Evolutionary conservation across 2,888 invertebrate species (phyloP).

Genomic region (Amphipyra tragopoginis): DNA sequence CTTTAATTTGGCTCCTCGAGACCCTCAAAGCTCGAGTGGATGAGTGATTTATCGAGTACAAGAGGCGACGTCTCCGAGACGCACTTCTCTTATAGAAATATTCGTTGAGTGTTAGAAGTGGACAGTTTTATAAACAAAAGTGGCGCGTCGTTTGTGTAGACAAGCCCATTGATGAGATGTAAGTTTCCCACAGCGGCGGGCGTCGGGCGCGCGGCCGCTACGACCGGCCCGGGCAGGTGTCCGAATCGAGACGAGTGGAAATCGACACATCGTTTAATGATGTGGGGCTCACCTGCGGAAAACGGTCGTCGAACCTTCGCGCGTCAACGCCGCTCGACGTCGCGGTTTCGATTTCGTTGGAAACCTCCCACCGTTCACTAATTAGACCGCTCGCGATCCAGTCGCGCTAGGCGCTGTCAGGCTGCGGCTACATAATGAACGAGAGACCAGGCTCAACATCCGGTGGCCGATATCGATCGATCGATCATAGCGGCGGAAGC

Average conservation of each 20-base stretch:
- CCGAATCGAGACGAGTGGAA: constrained; percentile 73
- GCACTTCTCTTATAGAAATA: constrained; percentile 76
- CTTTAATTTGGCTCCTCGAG: constrained; percentile 59
- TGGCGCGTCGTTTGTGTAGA: constrained; percentile 76
- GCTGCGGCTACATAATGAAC: constrained; percentile 67
- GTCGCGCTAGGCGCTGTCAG: constrained; percentile 68
- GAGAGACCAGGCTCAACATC: constrained; percentile 68
- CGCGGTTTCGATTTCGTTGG: constrained; percentile 78
- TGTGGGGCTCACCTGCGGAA: constrained; percentile 73
- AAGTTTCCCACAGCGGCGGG: constrained; percentile 82
- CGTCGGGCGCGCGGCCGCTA: constrained; percentile 52
- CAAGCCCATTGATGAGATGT: constrained; percentile 82
- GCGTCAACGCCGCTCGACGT: constrained; percentile 63
- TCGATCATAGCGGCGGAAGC: constrained; percentile 70
- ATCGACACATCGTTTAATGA: constrained; percentile 74
- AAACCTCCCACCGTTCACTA: constrained; percentile 66
- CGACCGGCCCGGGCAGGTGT: constrained; percentile 79
- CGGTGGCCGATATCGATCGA: constrained; percentile 70
- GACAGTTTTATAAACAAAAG: constrained; percentile 89
- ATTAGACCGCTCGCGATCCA: constrained; percentile 69
- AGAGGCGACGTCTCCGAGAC: constrained; percentile 67
- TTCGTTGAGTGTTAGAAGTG: constrained; percentile 80
- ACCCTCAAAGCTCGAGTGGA: constrained; percentile 61
- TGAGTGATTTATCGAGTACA: constrained; percentile 79
- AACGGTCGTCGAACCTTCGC: constrained; percentile 68